Evolutionary conservation across 2,888 invertebrate species (phyloP).

Genomic region (Trichopria drosophilae): DNA sequence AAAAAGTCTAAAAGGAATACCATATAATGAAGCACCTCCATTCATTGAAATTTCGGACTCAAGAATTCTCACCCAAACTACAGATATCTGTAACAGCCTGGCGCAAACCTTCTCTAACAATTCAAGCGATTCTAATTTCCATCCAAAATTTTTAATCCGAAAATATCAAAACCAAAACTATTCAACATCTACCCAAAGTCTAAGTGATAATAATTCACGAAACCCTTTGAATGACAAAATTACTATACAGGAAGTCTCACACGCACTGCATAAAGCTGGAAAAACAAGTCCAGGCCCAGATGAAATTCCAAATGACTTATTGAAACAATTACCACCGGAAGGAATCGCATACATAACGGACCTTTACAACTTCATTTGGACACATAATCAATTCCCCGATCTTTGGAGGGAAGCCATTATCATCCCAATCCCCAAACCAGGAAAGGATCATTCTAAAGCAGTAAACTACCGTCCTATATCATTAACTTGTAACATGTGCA

Average conservation of each 20-base stretch:
- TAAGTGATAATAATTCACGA: no score
- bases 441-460: no score
- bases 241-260: not conserved
- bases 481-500: no score
- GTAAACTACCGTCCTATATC: no score
- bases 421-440: no score
- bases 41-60: not conserved
- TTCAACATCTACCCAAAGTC: not conserved
- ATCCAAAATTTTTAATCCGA: not conserved
- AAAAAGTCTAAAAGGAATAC: not conserved
- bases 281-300: not conserved
- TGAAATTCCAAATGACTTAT: not conserved
- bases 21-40: not conserved
- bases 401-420: no score
- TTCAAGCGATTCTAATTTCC: slow-evolving; percentile 1
- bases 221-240: not conserved
- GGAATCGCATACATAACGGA: no score
- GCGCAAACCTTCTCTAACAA: no score
- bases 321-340: no score
- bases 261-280: not conserved
- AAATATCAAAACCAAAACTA: not conserved
- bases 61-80: not conserved
- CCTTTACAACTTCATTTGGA: no score
- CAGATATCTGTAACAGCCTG: not conserved
- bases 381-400: no score